Base-by-base conservation (phyloP, 2,888 invertebrate genomes). In the Helobdella robusta region DNA sequence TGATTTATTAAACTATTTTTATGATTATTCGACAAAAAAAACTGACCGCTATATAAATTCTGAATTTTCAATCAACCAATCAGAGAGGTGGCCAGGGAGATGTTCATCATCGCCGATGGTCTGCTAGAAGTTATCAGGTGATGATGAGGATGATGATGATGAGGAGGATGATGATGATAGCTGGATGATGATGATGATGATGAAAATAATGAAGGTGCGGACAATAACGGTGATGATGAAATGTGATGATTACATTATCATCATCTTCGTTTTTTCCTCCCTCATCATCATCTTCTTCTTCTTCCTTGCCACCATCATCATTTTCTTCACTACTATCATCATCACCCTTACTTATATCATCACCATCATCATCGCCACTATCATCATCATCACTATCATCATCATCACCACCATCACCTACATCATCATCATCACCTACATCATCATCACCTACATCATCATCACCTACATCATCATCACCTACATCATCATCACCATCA, bases 61-160 rank as follows among this genome's bases (percentile, higher is more conserved):
- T 46, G 91, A 93, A 81, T 93, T 91, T n/a, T n/a, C n/a, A n/a
- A n/a, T n/a, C n/a, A n/a, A n/a, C n/a, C n/a, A n/a, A n/a, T n/a
- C n/a, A n/a, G n/a, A 74, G 88, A 91, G 81, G 89, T 91, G 25
- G 94, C 94, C 0, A 83, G 94, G 70, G 95, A 95, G 81, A 95
- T 95, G 94, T 95, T 94, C 77, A 95, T 95, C 73, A 94, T 95
- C 76, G 94, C 94, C 2, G 94, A 94, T 78, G 95, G 94, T 11
- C 63, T 67, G 20, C 65, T 67, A 8, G 66, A 67, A 46, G 67
- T 67, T 23, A 66, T 67, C 44, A 67, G 67, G 67, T 67, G n/a
- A n/a, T n/a, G n/a, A n/a, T n/a, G n/a, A n/a, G n/a, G n/a, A n/a
- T n/a, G n/a, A n/a, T n/a, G n/a, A n/a, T n/a, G n/a, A n/a, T n/a